Base-by-base conservation (phyloP, 1,140 invertebrate genomes). In the Bombus pyrosoma region DNA sequence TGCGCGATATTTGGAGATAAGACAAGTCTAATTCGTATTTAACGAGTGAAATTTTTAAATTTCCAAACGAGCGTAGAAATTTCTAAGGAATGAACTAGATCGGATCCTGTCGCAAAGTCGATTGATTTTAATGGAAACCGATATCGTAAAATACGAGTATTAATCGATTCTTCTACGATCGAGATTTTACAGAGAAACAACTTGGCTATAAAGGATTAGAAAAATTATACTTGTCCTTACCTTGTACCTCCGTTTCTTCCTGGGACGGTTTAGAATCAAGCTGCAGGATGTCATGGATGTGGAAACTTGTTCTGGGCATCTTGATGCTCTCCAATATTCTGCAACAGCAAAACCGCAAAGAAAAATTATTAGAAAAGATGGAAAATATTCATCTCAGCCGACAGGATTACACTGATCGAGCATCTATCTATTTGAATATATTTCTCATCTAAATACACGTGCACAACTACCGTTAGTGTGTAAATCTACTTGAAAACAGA, bases 231-330 rank as follows among this genome's bases (percentile, higher is more conserved):
- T 34, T 5, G 2, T 59, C 12, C 6, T 82, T 87, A 95, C 94
- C 93, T 92, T 92, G 91, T 39, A 93, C 92, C 15, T 93, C 93
- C 0, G 89, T 82, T 57, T 93, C 94, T 37, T 93, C 93, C 39
- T 90, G 88, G 12, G 91, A 91, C 39, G 94, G 93, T 69, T 95
- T 95, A 0, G 92, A 86, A 32, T 95, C 96, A 84, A 97, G 92
- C 41, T 97, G 97, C 69, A 97, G 93, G 88, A 97, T 97, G 91
- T 97, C 97, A 77, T 97, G 97, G 89, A 97, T 97, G 91, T 97
- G 97, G 90, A 97, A 97, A 59, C 97, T 97, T 1, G 96, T 95
- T 64, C 97, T 92, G 25, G 94, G 95, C 93, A 96, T 95, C 91
- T 96, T 96, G 91, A 96, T 96, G 75, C 95, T 95, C 85, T 96